These are phyloP conservation scores for Coracias cyanogaster DNA, from an alignment of 2,797 vertebrate species.

Conservation along the genomic window DNA sequence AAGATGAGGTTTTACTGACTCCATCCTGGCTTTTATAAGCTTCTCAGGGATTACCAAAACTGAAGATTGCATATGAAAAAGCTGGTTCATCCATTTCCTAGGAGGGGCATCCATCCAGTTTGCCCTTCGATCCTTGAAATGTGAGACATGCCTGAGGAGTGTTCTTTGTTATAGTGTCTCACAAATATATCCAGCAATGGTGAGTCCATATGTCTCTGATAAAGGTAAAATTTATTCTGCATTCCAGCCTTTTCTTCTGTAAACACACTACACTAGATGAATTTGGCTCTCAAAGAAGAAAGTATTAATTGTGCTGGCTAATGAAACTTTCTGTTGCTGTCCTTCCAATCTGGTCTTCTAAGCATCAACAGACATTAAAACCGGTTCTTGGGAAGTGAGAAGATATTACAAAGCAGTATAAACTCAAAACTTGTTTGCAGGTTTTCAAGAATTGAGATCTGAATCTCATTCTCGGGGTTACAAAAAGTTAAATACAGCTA, in stretches of 20 bases:
- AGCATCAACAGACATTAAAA: constrained; percentile 69
- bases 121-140: constrained; percentile 70
- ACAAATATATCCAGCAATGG: constrained; percentile 70
- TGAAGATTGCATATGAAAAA: constrained; percentile 66
- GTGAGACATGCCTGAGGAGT: constrained; percentile 61
- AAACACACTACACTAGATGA: constrained; percentile 74
- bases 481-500: constrained; percentile 3
- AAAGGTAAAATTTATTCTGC: constrained; percentile 73
- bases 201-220: constrained; percentile 74
- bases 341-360: constrained; percentile 69
- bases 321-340: constrained; percentile 48
- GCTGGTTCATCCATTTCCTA: constrained; percentile 61
- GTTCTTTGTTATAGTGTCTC: constrained; percentile 68
- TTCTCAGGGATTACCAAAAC: constrained; percentile 66
- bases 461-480: constrained; percentile 37
- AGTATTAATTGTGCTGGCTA: constrained; percentile 77
- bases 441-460: constrained; percentile 27
- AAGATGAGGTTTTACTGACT: constrained; percentile 71
- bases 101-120: constrained; percentile 58
- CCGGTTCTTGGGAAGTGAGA: constrained; percentile 70
- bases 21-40: constrained; percentile 44
- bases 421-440: constrained; percentile 16
- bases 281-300: constrained; percentile 72
- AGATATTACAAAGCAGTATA: constrained; percentile 12
- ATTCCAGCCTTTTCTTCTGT: constrained; percentile 74